Percentiles rank a stretch among this genome's conserved stretches.
Conservation (phyloP, 1,140 invertebrate species). For the Metopolophium dirhodum region DNA sequence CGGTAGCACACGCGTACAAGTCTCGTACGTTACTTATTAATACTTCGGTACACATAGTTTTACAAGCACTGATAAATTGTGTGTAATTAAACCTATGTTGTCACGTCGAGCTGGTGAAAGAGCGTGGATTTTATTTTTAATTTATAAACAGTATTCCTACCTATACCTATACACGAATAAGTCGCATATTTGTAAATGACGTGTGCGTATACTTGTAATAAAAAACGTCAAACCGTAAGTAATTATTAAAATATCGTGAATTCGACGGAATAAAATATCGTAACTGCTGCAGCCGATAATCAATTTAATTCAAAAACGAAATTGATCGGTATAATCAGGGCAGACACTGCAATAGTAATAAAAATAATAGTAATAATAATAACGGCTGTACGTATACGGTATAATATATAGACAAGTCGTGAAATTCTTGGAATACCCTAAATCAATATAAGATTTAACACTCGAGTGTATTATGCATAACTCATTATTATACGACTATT, state of each 20-base stretch:
- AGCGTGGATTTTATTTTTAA: too few relatives aligned
- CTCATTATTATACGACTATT: background rate
- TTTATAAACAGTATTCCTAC: background rate
- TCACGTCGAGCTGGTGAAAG: background rate
- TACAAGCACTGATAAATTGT: background rate
- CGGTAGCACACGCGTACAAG: background rate
- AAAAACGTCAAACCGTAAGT: background rate
- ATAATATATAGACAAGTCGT: background rate
- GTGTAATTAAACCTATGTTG: background rate
- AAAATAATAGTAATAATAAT: background rate
- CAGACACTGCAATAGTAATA: background rate
- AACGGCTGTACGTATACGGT: background rate
- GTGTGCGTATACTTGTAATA: background rate
- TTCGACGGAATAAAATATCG: background rate
- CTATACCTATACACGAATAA: background rate
- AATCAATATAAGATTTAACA: slow-evolving; percentile 14
- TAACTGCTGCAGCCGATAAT: background rate
- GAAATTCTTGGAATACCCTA: slow-evolving; percentile 4
- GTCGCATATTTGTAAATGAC: background rate
- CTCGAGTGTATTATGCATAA: slow-evolving; percentile 1
- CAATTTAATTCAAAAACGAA: background rate
- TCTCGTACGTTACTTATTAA: background rate
- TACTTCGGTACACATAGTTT: background rate
- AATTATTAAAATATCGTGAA: background rate
- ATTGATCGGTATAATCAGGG: background rate